These are phyloP conservation scores for Drosophila pegasa DNA, from an alignment of 2,888 invertebrate genomes.

Conservation along the genomic window DNA sequence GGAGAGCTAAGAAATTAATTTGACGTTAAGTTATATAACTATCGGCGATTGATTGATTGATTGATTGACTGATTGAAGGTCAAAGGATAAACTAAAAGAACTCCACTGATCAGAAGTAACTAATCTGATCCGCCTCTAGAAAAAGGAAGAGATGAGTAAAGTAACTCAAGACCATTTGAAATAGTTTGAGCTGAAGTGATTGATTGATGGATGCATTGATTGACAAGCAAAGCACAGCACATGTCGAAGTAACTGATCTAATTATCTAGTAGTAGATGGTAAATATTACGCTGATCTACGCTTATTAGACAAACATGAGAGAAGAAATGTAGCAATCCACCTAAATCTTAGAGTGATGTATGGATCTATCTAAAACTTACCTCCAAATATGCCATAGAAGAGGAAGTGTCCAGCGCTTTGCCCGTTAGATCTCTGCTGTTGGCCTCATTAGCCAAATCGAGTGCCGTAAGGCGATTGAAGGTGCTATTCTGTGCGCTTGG, in stretches of 20 bases:
- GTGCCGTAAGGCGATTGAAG: constrained; percentile 74
- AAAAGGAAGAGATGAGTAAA: no score
- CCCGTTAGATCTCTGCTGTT: constrained; percentile 29
- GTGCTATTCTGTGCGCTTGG: constrained; percentile 57
- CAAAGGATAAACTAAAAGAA: no score
- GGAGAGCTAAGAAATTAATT: background rate
- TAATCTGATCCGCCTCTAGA: no score
- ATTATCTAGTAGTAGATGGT: no score
- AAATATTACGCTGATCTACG: no score
- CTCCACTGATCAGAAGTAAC: no score
- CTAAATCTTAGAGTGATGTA: no score
- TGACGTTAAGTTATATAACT: background rate
- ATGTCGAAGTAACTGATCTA: no score
- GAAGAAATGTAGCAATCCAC: no score
- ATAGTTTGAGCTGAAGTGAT: background rate
- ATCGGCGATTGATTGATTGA: no score
- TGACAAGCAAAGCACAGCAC: background rate
- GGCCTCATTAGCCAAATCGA: constrained; percentile 53
- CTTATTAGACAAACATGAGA: no score
- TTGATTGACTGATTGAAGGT: background rate
- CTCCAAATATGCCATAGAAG: constrained; percentile 33
- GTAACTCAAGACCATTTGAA: background rate
- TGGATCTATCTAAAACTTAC: constrained; percentile 39
- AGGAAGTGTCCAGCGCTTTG: background rate
- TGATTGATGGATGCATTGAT: background rate